Conservation (phyloP, 2,888 invertebrate genomes). For the Tenthredo scrophulariae region DNA sequence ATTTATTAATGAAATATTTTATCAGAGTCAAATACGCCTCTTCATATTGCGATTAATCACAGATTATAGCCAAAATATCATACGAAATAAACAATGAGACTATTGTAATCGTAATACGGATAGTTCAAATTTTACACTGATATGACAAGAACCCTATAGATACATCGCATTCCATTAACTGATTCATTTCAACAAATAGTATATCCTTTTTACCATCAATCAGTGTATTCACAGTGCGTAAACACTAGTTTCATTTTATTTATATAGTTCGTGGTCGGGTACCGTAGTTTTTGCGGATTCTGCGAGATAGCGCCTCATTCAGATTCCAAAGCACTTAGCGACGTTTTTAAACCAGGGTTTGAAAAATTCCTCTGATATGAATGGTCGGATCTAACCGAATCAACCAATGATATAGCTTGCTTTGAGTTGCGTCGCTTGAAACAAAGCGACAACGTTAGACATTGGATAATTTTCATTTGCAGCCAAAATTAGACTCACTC, state of each 20-base stretch:
- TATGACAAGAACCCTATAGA: background rate
- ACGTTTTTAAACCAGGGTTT: background rate
- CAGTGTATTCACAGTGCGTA: background rate
- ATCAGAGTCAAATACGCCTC: background rate
- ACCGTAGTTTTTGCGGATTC: background rate
- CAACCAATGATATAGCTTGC: background rate
- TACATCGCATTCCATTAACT: background rate
- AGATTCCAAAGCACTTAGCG: background rate
- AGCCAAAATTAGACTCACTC: too few relatives aligned
- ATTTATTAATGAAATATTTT: background rate
- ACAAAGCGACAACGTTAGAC: background rate
- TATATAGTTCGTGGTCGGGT: background rate
- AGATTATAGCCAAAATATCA: background rate
- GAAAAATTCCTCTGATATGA: background rate
- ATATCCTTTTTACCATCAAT: background rate
- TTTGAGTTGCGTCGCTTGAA: background rate
- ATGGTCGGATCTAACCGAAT: background rate
- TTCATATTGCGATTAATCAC: background rate
- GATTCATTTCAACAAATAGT: background rate
- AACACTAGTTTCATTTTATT: background rate
- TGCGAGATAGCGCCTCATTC: background rate
- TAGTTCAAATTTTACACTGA: background rate
- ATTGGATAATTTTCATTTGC: background rate
- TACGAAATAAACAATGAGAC: background rate
- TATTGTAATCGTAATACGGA: background rate